Base-by-base conservation (phyloP, 2,797 vertebrate species). In the Podarcis lilfordi region DNA sequence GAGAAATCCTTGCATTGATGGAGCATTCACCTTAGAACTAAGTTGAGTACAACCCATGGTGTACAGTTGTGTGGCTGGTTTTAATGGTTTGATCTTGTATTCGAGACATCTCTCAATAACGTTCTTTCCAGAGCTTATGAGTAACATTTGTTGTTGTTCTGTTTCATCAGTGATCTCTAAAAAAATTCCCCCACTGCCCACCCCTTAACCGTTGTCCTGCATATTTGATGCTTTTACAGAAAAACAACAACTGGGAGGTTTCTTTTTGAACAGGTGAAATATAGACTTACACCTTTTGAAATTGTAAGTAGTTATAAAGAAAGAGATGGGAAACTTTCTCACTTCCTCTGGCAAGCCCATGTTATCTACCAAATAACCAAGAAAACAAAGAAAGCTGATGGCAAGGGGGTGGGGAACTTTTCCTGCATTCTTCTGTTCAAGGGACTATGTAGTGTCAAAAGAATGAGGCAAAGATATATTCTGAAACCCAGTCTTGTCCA, bases 381-480 rank as follows among this genome's bases (percentile, higher is more conserved):
- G 79, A 35, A 86, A 87, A 61, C 4, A 82, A 50, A 92, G 3
- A 0, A 74, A 91, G 23, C 25, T 81, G 0, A 1, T 15, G 78
- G 75, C 50, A 55, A 55, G 69, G 27, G 43, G 29, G 27, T 13
- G 27, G 27, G 27, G 15, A 50, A 82, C 9, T 75, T 0, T 0
- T 72, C 82, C 83, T 80, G 72, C 29, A 91, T 69, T 90, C 77
- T 80, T 9, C 59, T 80, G 23, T 45, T 25, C 27, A 40, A 43
- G 81, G 37, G 17, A 84, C 77, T 64, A 86, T 71, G 76, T 91
- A 86, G 91, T 74, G 80, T 80, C 5, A 69, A 64, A 89, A 88
- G n/a, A 71, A 76, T 76, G 88, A 23, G 19, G 9, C 17, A 86
- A 90, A 85, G 75, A 68, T 61, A 91, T 71, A 69, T 91, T 91